These are phyloP conservation scores for Petrolisthes cinctipes DNA, from an alignment of 2,888 invertebrate species.

Conservation along the genomic window DNA sequence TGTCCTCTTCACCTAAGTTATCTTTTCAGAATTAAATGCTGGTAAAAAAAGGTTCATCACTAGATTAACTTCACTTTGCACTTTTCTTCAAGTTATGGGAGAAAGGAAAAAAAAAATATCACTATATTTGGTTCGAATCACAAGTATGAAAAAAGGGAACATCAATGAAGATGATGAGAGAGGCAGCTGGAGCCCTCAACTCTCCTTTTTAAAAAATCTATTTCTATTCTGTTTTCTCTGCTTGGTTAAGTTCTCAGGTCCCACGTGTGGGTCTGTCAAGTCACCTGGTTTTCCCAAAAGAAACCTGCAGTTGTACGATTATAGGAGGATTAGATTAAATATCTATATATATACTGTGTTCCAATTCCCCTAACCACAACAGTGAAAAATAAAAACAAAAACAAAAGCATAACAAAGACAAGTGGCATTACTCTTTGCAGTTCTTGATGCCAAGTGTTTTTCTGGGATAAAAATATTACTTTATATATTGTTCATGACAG, in stretches of 20 bases:
- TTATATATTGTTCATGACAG: constrained; percentile 22
- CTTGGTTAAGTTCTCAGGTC: constrained; percentile 53
- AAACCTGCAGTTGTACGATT: constrained; percentile 49
- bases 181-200: constrained; percentile 37
- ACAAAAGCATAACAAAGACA: constrained; percentile 55
- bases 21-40: constrained; percentile 9
- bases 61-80: constrained; percentile 34
- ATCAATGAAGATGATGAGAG: constrained; percentile 20
- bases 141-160: constrained; percentile 34
- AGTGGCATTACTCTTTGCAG: constrained; percentile 56
- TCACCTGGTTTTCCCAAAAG: constrained; percentile 40
- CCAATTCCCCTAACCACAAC: constrained; percentile 56
- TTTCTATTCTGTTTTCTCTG: constrained; percentile 13
- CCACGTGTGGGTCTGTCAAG: constrained; percentile 52
- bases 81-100: constrained; percentile 32
- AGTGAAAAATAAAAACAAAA: constrained; percentile 38
- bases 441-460: constrained; percentile 53
- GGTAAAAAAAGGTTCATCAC: constrained; percentile 21
- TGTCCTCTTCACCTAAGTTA: constrained; percentile 38
- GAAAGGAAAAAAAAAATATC: constrained; percentile 29
- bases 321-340: constrained; percentile 57
- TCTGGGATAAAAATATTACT: constrained; percentile 32
- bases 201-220: constrained; percentile 17
- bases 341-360: constrained; percentile 49
- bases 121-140: constrained; percentile 37